Conservation (phyloP, 2,113 vertebrate species). For the Rhombomys opimus region DNA sequence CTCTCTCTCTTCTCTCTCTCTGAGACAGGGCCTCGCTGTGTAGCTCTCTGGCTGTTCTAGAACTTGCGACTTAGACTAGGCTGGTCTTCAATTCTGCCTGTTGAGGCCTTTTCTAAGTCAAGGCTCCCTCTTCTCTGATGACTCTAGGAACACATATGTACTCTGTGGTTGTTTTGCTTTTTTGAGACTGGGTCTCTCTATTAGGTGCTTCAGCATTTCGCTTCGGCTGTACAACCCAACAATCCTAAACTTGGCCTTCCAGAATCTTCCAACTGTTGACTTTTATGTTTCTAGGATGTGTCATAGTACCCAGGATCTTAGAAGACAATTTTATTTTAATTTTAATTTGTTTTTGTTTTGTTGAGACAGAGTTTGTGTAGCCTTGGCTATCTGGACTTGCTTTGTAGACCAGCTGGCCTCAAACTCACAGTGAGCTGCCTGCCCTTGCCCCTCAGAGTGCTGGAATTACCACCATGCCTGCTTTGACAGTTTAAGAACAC, state of each 20-base stretch:
- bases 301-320: not conserved
- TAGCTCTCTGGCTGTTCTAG: not conserved
- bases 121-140: not conserved
- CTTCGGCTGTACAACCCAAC: not conserved
- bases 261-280: not conserved
- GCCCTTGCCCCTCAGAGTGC: too few relatives aligned
- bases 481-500: not conserved
- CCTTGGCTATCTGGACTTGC: too few relatives aligned
- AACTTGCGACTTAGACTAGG: not conserved
- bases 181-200: not conserved
- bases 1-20: not conserved
- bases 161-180: not conserved
- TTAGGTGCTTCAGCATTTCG: not conserved
- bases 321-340: not conserved
- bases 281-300: not conserved
- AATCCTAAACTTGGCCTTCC: not conserved
- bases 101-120: not conserved
- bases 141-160: not conserved
- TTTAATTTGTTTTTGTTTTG: not conserved
- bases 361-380: too few relatives aligned
- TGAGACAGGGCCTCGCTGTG: not conserved
- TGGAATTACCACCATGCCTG: too few relatives aligned
- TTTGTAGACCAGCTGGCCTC: too few relatives aligned
- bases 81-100: not conserved
- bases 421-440: too few relatives aligned